Evolutionary conservation across 2,797 vertebrate species (phyloP).

Genomic region (Botia almorhae): DNA sequence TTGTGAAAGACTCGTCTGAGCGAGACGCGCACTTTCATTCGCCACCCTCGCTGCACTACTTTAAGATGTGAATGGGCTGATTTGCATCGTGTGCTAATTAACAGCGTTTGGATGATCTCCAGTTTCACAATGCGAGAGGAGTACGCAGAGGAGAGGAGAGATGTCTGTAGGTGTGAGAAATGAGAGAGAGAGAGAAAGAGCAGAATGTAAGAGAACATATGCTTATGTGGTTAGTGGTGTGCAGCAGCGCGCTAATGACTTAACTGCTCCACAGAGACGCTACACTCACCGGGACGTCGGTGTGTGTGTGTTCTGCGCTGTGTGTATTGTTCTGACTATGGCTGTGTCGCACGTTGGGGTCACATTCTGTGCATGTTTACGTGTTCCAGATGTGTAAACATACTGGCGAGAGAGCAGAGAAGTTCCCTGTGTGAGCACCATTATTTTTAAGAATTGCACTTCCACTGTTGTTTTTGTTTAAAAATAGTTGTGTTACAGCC

Average conservation of each 20-base stretch:
- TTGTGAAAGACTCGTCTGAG: conserved; percentile 14
- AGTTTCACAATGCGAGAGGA: conserved; percentile 49
- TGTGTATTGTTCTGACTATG: conserved; percentile 19
- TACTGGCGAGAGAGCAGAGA: not conserved
- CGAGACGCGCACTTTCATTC: conserved; percentile 17
- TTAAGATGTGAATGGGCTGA: conserved; percentile 46
- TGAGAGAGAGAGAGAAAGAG: conserved; percentile 18
- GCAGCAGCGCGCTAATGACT: conserved; percentile 69
- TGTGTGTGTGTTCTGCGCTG: conserved; percentile 12
- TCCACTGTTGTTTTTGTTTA: not conserved
- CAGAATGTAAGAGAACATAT: conserved; percentile 60
- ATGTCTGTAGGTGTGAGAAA: conserved; percentile 35
- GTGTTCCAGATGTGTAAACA: conserved; percentile 40
- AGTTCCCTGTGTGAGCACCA: not conserved
- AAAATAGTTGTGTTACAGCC: not conserved
- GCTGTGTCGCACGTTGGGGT: conserved; percentile 37
- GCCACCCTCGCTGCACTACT: conserved; percentile 10
- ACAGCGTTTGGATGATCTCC: conserved; percentile 50
- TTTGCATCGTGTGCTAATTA: conserved; percentile 50
- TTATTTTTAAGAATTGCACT: conserved; percentile 9
- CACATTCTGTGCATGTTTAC: conserved; percentile 35
- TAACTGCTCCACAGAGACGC: conserved; percentile 70
- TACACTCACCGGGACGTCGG: conserved; percentile 54
- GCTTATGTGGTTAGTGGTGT: conserved; percentile 59
- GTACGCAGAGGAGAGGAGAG: conserved; percentile 27